Conservation (phyloP, 2,797 vertebrate species). For the Spinus olivaceus region DNA sequence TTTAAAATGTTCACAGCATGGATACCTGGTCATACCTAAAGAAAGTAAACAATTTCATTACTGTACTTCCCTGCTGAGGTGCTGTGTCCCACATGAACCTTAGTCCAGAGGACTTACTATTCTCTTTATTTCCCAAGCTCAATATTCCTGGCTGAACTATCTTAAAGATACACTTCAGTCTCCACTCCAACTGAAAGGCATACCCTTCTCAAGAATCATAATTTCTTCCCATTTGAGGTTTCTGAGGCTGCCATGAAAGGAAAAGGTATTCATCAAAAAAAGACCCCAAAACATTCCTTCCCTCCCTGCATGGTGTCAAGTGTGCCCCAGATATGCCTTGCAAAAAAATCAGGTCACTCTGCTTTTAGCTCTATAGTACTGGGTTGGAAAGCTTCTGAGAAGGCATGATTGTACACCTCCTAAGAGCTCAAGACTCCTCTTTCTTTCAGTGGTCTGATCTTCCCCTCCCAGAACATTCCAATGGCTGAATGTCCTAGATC, state of each 20-base stretch:
- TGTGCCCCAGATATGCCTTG: neutral
- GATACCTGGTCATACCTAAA: neutral
- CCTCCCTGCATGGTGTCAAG: neutral
- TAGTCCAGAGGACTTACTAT: neutral
- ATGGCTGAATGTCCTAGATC: neutral
- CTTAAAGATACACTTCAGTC: neutral
- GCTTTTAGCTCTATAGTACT: neutral
- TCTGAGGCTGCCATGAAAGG: neutral
- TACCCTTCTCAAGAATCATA: neutral
- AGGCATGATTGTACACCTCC: neutral
- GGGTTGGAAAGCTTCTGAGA: neutral
- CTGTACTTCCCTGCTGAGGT: neutral
- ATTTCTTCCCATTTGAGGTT: neutral
- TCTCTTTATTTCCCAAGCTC: neutral
- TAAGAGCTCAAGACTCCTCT: neutral
- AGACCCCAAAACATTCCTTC: neutral
- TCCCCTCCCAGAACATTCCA: neutral
- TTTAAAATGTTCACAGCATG: neutral
- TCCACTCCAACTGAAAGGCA: neutral
- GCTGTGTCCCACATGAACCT: neutral
- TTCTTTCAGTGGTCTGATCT: neutral
- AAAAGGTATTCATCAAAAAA: neutral
- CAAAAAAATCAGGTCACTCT: conserved; percentile 17
- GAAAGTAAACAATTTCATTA: neutral
- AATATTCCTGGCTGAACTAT: neutral